Base-by-base conservation (phyloP, 1,140 invertebrate genomes). In the Pseudomyrmex dendroicus region DNA sequence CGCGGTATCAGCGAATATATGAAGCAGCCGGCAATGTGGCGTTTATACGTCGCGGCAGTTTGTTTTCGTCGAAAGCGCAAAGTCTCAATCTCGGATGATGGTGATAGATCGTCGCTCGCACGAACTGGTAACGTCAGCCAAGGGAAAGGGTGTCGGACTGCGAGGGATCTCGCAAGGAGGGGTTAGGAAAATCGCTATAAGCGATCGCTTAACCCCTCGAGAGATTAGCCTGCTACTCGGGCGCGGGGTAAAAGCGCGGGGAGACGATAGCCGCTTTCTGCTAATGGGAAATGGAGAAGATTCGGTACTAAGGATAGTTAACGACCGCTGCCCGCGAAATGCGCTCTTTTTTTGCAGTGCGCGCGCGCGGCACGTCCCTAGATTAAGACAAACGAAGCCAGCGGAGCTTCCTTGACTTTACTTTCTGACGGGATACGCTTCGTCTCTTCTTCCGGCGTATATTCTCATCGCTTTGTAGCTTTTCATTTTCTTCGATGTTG, bases 71-170 rank as follows among this genome's bases (percentile, higher is more conserved):
- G 73, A 84, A 76, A 85, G 84, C 86, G 78, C 80, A 86, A 87
- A 90, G 82, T 89, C 84, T 89, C 87, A 87, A 90, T 90, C 85
- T 90, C 83, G 44, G 48, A 64, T 90, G 89, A 90, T 88, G 86
- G 86, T 90, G 89, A 90, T 90, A 87, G 82, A 88, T 87, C 72
- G 86, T 84, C 67, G 35, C 64, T 61, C 35, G 61, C 35, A 73
- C 76, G 50, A 83, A 62, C 72, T 77, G 61, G 85, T 59, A 35
- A 83, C 62, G 73, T 63, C 35, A 50, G 25, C 2, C 9, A 22
- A 25, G 20, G 50, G 20, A 83, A 50, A 83, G 52, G 59, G 80
- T 66, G 50, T 83, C 54, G 44, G 72, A 56, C 46, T 20, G 62
- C 73, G 44, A 76, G 72, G 80, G 57, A 74, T 59, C 66, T 80